These are phyloP conservation scores for Dolichomitus sp. DNA, from an alignment of 2,888 invertebrate genomes.

Conservation along the genomic window DNA sequence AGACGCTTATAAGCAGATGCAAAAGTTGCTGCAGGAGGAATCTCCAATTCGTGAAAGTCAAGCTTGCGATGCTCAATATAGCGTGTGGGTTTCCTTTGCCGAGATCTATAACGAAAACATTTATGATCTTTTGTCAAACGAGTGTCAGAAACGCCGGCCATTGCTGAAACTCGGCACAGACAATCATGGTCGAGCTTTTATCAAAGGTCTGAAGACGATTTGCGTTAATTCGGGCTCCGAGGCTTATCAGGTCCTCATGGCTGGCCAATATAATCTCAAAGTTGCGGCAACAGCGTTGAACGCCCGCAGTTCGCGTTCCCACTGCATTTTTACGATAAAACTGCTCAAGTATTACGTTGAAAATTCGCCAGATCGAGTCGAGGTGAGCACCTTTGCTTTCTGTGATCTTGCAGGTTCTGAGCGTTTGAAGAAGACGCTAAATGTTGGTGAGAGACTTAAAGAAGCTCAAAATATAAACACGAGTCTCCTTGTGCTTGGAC, in stretches of 20 bases:
- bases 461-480: conserved; percentile 97
- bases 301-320: conserved; percentile 95
- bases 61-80: conserved; percentile 77
- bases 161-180: conserved; percentile 81
- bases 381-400: conserved; percentile 87
- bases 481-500: conserved; percentile 94
- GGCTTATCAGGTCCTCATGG: conserved; percentile 93
- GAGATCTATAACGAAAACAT: conserved; percentile 97
- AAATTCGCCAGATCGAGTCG: conserved; percentile 77
- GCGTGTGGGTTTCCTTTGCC: conserved; percentile 95
- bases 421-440: conserved; percentile 93
- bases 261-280: conserved; percentile 93
- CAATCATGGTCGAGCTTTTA: conserved; percentile 78
- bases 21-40: conserved; percentile 80
- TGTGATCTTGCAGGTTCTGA: conserved; percentile 98
- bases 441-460: conserved; percentile 92
- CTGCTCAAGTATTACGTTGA: conserved; percentile 89
- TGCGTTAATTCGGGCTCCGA: conserved; percentile 92
- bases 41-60: conserved; percentile 74
- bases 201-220: conserved; percentile 87
- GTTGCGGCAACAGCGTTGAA: conserved; percentile 95
- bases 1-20: conserved; percentile 81
- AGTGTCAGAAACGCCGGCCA: conserved; percentile 77
- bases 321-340: conserved; percentile 96
- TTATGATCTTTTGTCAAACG: conserved; percentile 91